Evolutionary conservation across 2,797 vertebrate genomes (phyloP).

Genomic region (Anguilla pacifica): DNA sequence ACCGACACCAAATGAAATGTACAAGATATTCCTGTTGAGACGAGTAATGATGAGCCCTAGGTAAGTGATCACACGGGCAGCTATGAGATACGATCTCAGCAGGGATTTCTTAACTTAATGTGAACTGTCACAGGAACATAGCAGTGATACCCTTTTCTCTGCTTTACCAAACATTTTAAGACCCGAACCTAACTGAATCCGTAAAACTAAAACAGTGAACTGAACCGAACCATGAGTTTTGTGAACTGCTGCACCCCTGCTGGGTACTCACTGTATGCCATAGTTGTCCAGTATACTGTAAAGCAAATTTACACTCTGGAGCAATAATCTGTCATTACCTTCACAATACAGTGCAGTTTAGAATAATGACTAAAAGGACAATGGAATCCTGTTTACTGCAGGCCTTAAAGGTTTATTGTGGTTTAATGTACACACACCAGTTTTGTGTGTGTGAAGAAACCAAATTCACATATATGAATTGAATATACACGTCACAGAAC

Average conservation of each 20-base stretch:
- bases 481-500: conserved; percentile 27
- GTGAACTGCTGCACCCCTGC: not conserved
- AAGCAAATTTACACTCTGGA: not conserved
- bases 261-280: not conserved
- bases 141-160: too few species aligned
- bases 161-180: not conserved
- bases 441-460: conserved; percentile 27
- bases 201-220: not conserved
- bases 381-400: conserved; percentile 6
- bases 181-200: not conserved
- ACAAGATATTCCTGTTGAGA: not conserved
- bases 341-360: not conserved
- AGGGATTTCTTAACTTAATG: not conserved
- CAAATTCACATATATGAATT: conserved; percentile 26
- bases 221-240: not conserved
- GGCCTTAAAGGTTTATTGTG: conserved; percentile 4
- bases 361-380: not conserved
- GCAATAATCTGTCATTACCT: not conserved
- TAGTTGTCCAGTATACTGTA: not conserved
- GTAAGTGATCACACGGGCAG: not conserved
- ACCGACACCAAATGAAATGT: not conserved
- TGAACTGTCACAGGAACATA: not conserved
- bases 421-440: not conserved
- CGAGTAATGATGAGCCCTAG: not conserved
- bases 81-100: not conserved